These are phyloP conservation scores for Paramormyrops kingsleyae DNA, from an alignment of 2,113 vertebrate genomes.

Conservation along the genomic window DNA sequence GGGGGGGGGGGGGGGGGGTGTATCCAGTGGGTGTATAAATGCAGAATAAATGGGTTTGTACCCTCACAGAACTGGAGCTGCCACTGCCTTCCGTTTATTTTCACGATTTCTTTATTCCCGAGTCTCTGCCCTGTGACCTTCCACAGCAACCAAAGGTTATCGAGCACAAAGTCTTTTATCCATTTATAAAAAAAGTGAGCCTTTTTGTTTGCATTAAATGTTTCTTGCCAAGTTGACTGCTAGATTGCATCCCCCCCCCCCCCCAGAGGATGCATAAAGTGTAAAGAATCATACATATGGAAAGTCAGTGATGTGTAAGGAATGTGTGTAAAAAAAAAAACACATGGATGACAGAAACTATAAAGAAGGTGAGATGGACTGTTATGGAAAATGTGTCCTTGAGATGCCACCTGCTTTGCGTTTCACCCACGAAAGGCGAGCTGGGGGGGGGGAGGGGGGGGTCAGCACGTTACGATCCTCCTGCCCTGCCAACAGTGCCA, in stretches of 20 bases:
- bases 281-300: slow-evolving; percentile 43
- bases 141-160: background rate
- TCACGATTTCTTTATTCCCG: background rate
- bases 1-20: background rate
- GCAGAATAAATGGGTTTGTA: background rate
- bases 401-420: background rate
- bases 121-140: background rate
- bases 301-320: slow-evolving; percentile 60
- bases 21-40: background rate
- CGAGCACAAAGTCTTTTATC: background rate
- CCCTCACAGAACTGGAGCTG: background rate
- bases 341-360: background rate
- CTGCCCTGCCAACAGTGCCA: background rate
- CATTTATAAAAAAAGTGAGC: background rate
- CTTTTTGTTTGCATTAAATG: slow-evolving; percentile 56
- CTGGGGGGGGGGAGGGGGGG: too few relatives aligned
- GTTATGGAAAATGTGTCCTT: background rate
- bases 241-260: slow-evolving; percentile 56
- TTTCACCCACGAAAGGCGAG: background rate
- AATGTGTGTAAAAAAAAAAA: slow-evolving; percentile 38
- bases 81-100: too few relatives aligned
- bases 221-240: slow-evolving; percentile 66
- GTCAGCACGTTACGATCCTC: too few relatives aligned
- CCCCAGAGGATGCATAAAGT: slow-evolving; percentile 48
- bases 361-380: background rate